Evolutionary conservation across 1,140 invertebrate species (phyloP).

Genomic region (Aphaenogaster floridana): DNA sequence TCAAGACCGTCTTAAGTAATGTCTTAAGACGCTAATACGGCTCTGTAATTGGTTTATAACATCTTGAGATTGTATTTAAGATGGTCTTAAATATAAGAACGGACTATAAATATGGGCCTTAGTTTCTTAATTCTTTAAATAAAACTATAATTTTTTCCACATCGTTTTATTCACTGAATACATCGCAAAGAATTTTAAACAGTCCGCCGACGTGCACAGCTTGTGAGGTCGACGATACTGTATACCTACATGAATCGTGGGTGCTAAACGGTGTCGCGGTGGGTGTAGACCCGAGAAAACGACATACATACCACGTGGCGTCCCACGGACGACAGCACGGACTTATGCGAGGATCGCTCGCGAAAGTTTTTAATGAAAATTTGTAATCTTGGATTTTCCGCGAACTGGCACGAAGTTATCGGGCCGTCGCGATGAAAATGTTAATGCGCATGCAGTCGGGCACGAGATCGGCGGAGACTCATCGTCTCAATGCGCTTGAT

Average conservation of each 20-base stretch:
- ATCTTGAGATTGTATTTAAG: no score
- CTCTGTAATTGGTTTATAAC: no score
- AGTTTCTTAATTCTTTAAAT: slow-evolving; percentile 4
- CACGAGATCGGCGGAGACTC: slow-evolving; percentile 18
- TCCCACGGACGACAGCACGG: slow-evolving; percentile 13
- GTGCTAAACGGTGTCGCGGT: neutral
- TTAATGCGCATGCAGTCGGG: slow-evolving; percentile 70
- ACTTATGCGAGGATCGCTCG: slow-evolving; percentile 77
- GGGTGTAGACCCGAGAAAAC: neutral
- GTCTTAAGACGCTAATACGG: no score
- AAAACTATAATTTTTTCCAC: neutral
- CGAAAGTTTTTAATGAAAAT: slow-evolving; percentile 84
- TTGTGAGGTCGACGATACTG: neutral
- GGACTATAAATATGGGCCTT: no score
- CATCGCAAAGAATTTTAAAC: slow-evolving; percentile 13
- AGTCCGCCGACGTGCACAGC: neutral
- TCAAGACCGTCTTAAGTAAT: no score
- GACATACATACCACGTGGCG: neutral
- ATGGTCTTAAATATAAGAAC: no score
- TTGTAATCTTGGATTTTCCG: slow-evolving; percentile 80
- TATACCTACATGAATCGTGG: neutral
- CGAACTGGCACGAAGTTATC: slow-evolving; percentile 68
- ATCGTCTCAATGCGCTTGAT: slow-evolving; percentile 27
- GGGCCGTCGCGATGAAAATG: slow-evolving; percentile 76
- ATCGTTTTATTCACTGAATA: neutral